A percentile compares a stretch with the other conserved stretches of the same genome.
phyloP scores from a whole-genome alignment of 2,888 invertebrate species.

The Gerris lacustris region DNA sequence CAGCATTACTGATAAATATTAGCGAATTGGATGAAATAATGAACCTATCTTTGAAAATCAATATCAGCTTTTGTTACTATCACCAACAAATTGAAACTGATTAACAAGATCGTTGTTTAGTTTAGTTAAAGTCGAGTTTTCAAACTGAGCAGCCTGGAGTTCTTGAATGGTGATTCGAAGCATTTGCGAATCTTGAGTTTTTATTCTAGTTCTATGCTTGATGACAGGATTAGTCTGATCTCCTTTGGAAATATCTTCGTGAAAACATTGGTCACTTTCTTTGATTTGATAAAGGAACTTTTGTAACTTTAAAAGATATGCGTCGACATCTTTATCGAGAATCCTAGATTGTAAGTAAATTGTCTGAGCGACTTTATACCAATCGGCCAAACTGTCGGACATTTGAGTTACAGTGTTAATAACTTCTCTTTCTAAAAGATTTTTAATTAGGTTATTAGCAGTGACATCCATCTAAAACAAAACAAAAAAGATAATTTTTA shows the following conservation, averaged over 20 bases:
- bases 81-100: slow-evolving; percentile 34
- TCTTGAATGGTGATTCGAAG: slow-evolving; percentile 33
- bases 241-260: slow-evolving; percentile 29
- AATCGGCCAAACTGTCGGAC: slow-evolving; percentile 67
- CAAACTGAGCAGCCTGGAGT: slow-evolving; percentile 35
- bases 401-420: slow-evolving; percentile 60
- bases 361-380: slow-evolving; percentile 82
- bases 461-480: slow-evolving; percentile 24
- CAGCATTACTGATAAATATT: too few relatives aligned
- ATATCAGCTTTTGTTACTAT: slow-evolving; percentile 6
- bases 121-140: slow-evolving; percentile 37
- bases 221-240: slow-evolving; percentile 23
- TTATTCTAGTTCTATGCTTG: slow-evolving; percentile 29
- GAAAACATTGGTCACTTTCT: slow-evolving; percentile 29
- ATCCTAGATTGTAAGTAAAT: slow-evolving; percentile 72
- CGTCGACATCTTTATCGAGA: slow-evolving; percentile 57
- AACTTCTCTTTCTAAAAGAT: slow-evolving; percentile 55
- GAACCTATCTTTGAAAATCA: slow-evolving; percentile 1
- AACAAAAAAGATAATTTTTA: not conserved
- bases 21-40: not conserved
- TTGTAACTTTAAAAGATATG: slow-evolving; percentile 41
- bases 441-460: slow-evolving; percentile 27
- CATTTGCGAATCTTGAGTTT: slow-evolving; percentile 29
- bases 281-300: slow-evolving; percentile 35
- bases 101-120: slow-evolving; percentile 39